Percentiles rank a stretch among this genome's conserved stretches.
These are phyloP conservation scores for Gambusia affinis DNA, from an alignment of 2,113 vertebrate genomes.

Conservation along the genomic window DNA sequence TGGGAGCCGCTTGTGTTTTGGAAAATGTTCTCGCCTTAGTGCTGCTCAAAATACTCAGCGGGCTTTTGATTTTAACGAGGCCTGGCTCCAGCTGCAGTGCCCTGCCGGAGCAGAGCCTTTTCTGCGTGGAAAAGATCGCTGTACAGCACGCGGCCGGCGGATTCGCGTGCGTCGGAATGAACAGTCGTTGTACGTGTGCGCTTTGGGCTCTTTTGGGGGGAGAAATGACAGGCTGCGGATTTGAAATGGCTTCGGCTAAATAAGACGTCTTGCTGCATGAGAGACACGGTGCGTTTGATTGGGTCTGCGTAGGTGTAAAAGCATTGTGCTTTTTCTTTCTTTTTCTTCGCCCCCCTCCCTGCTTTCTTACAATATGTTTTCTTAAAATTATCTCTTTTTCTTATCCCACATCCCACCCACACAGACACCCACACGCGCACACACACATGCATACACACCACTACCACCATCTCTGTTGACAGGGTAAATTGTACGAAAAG, in stretches of 20 bases:
- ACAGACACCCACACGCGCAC: slow-evolving; percentile 43
- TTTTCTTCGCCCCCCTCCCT: slow-evolving; percentile 11
- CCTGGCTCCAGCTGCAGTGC: slow-evolving; percentile 53
- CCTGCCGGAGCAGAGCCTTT: slow-evolving; percentile 11
- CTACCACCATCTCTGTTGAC: slow-evolving; percentile 77
- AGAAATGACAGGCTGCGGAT: slow-evolving; percentile 53
- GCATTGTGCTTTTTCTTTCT: slow-evolving; percentile 54
- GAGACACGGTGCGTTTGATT: slow-evolving; percentile 50
- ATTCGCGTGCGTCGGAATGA: slow-evolving; percentile 24
- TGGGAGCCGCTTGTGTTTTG: slow-evolving; percentile 60
- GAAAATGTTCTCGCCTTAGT: slow-evolving; percentile 63
- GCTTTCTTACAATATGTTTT: slow-evolving; percentile 73
- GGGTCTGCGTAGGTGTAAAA: slow-evolving; percentile 66
- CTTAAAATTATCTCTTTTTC: slow-evolving; percentile 69
- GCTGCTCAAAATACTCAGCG: slow-evolving; percentile 72
- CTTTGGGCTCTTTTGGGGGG: slow-evolving; percentile 28
- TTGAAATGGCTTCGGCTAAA: slow-evolving; percentile 47
- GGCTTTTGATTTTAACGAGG: slow-evolving; percentile 76
- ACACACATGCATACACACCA: slow-evolving; percentile 36
- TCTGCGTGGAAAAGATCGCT: slow-evolving; percentile 32
- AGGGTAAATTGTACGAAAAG: slow-evolving; percentile 81
- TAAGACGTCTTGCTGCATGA: slow-evolving; percentile 48
- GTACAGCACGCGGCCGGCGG: background rate
- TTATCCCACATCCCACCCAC: slow-evolving; percentile 43
- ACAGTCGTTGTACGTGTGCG: slow-evolving; percentile 1